These are phyloP conservation scores for Plotosus lineatus DNA, from an alignment of 2,113 vertebrate species.

Conservation along the genomic window DNA sequence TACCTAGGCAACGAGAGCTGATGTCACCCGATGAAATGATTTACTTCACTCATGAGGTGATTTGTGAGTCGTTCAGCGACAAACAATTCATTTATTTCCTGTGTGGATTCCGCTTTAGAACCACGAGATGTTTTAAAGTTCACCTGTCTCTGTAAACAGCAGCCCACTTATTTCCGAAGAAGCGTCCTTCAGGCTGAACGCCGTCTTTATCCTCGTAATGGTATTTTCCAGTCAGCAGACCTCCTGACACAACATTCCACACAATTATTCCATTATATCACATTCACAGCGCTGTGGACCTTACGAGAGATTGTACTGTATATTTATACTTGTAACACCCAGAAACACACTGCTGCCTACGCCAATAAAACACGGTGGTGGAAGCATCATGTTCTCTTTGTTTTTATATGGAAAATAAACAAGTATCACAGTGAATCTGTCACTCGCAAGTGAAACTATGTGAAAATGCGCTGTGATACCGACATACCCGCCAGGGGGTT, in stretches of 20 bases:
- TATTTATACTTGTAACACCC: background rate
- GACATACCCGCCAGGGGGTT: slow-evolving; percentile 88
- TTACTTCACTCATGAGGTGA: too few species aligned
- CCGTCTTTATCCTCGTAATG: slow-evolving; percentile 84
- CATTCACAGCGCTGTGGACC: too few species aligned
- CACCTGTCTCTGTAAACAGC: slow-evolving; percentile 84
- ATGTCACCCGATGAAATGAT: too few species aligned
- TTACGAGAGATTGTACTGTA: background rate
- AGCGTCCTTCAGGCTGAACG: slow-evolving; percentile 77
- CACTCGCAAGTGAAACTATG: background rate
- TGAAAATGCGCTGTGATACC: background rate
- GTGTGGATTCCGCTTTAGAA: too few species aligned
- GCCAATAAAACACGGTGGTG: background rate
- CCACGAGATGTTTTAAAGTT: background rate
- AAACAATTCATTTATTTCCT: too few species aligned
- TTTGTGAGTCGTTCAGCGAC: too few species aligned
- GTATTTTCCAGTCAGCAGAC: slow-evolving; percentile 90
- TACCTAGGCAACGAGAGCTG: too few species aligned
- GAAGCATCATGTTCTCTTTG: background rate
- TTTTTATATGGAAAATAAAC: background rate
- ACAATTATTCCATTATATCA: too few species aligned
- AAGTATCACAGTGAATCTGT: background rate
- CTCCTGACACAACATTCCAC: slow-evolving; percentile 69
- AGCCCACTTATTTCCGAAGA: slow-evolving; percentile 90
- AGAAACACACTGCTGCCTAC: background rate